Conservation (phyloP, 2,113 vertebrate genomes). For the Oriolus oriolus region DNA sequence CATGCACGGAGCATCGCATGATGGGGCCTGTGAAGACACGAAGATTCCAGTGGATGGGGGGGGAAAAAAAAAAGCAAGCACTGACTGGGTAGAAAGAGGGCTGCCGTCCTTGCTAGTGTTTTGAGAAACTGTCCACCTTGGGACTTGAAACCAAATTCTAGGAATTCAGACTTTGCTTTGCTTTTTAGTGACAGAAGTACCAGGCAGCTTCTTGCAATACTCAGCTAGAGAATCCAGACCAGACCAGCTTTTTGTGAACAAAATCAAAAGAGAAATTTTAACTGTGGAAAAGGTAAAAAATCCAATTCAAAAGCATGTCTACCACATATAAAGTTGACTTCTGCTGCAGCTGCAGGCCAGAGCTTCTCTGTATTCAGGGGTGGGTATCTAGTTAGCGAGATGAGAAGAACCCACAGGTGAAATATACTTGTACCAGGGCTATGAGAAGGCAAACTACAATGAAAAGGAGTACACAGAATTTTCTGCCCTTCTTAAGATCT, state of each 20-base stretch:
- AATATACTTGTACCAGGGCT: not conserved
- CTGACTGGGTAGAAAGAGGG: not conserved
- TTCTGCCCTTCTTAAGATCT: not conserved
- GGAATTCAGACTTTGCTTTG: not conserved
- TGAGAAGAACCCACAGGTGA: not conserved
- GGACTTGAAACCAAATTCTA: not conserved
- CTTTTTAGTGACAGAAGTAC: not conserved
- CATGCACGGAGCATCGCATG: not conserved
- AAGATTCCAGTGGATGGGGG: not conserved
- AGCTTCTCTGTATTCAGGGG: not conserved
- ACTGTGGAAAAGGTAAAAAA: not conserved
- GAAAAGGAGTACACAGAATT: not conserved
- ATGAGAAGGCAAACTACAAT: not conserved
- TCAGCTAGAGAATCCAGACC: not conserved
- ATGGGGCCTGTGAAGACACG: not conserved
- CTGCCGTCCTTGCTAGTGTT: not conserved
- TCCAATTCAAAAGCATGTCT: not conserved
- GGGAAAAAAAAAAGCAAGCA: no score
- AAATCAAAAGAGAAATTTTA: not conserved
- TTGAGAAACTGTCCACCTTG: not conserved
- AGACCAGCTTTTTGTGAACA: not conserved
- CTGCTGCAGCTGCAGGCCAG: not conserved
- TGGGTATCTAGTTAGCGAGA: not conserved
- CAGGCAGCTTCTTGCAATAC: not conserved
- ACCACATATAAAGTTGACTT: not conserved